Conservation (phyloP, 2,888 invertebrate genomes). For the Pyrrhia umbra region DNA sequence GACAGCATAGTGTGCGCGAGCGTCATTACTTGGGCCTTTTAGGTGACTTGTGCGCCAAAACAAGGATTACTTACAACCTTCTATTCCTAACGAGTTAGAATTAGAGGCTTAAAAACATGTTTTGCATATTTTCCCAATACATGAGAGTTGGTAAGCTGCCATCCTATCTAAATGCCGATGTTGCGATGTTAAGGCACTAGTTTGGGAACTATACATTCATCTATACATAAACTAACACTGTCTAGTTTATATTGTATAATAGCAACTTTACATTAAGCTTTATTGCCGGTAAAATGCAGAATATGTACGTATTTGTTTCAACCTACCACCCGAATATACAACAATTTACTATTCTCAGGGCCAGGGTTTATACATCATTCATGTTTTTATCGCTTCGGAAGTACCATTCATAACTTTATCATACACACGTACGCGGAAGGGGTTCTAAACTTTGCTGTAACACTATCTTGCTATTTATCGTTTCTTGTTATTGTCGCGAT, state of each 20-base stretch:
- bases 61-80: constrained; percentile 37
- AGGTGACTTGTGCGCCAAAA: constrained; percentile 52
- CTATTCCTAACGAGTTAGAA: constrained; percentile 33
- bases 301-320: constrained; percentile 10
- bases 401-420: constrained; percentile 56
- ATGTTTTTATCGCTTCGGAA: constrained; percentile 49
- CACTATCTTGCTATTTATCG: constrained; percentile 56
- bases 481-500: constrained; percentile 47
- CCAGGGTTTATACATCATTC: constrained; percentile 50
- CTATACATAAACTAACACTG: too few relatives aligned
- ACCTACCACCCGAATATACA: constrained; percentile 24
- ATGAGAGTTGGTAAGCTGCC: constrained; percentile 4
- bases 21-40: constrained; percentile 54
- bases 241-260: too few relatives aligned
- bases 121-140: constrained; percentile 24
- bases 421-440: constrained; percentile 46
- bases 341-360: constrained; percentile 41
- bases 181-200: background rate
- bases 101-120: constrained; percentile 11
- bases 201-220: background rate
- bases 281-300: too few relatives aligned
- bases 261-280: too few relatives aligned
- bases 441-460: constrained; percentile 41
- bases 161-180: background rate
- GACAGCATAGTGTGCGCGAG: constrained; percentile 53